Evolutionary conservation across 2,797 vertebrate species (phyloP), one percentile per base, ranked within the genome.

Genomic region (Anabas testudineus): DNA sequence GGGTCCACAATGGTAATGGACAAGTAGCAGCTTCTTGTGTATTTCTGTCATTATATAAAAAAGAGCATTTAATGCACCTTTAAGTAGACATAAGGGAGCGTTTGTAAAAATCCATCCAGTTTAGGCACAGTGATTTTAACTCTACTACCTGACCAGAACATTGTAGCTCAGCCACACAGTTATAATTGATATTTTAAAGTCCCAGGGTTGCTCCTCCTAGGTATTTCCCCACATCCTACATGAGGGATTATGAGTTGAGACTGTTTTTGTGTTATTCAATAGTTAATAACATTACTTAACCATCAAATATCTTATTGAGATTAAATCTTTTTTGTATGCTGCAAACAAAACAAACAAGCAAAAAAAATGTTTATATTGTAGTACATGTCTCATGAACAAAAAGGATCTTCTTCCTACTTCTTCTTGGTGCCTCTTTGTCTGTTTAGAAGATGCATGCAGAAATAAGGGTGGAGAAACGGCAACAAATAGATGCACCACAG

Each of bases 261-360:
- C 37, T 46, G 45, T 55, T 49, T 72, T 49, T 42, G 26, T 66
- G 30, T 64, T 70, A 42, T 73, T 67, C 48, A 55, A 52, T 24
- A 30, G 51, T 55, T 79, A 61, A 64, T 60, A 60, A 71, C 37
- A 71, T 69, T 19, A 74, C 70, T 69, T 47, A 67, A 65, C 43
- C 2, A 21, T n/a, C 22, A 57, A 63, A 58, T 0, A 10, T 34
- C 19, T 46, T 37, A 18, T 3, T 3, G 16, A 56, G 24, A 70
- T 74, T 28, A 70, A 37, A 54, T 18, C 42, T 60, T 5, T 49
- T 75, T 61, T 63, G 61, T 72, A 32, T n/a, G 37, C 13, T 5
- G 12, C n/a, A n/a, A 19, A 73, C 46, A 68, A 69, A 54, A 24
- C 3, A 14, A n/a, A 15, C n/a, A n/a, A n/a, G 3, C 26, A 37